These are phyloP conservation scores for Thalassarche chlororhynchos DNA, from an alignment of 2,113 vertebrate genomes.

Conservation along the genomic window DNA sequence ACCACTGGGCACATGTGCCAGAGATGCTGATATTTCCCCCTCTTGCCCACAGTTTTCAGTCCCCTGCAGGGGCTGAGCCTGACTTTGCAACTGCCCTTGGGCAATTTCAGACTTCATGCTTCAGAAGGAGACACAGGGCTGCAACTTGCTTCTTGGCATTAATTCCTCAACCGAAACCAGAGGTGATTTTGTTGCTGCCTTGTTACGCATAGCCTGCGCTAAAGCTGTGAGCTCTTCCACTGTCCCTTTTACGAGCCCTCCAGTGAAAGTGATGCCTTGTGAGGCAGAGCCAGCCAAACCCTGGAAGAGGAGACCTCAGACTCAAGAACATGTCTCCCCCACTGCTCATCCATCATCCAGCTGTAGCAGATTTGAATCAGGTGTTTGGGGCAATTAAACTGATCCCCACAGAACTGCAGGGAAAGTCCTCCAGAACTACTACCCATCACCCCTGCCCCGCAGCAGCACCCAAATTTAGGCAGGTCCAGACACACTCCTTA, in stretches of 20 bases:
- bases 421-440: neutral
- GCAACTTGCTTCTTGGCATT: neutral
- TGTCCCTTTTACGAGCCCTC: accelerated
- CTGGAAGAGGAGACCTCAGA: neutral
- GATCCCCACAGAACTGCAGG: neutral
- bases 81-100: neutral
- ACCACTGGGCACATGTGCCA: accelerated
- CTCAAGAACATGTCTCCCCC: neutral
- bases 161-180: accelerated
- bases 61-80: neutral
- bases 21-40: neutral
- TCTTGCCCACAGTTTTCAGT: accelerated
- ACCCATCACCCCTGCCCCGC: neutral
- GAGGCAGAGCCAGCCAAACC: neutral
- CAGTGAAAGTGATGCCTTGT: neutral
- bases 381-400: neutral
- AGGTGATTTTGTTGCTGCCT: neutral
- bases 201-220: accelerated
- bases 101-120: neutral
- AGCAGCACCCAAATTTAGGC: neutral
- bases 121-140: neutral
- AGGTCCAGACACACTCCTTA: neutral
- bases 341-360: neutral
- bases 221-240: neutral
- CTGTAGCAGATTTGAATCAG: neutral